Percentiles rank a stretch among this genome's conserved stretches.
phyloP scores from a whole-genome alignment of 2,113 vertebrate genomes.

The Hippocampus guttulatus region DNA sequence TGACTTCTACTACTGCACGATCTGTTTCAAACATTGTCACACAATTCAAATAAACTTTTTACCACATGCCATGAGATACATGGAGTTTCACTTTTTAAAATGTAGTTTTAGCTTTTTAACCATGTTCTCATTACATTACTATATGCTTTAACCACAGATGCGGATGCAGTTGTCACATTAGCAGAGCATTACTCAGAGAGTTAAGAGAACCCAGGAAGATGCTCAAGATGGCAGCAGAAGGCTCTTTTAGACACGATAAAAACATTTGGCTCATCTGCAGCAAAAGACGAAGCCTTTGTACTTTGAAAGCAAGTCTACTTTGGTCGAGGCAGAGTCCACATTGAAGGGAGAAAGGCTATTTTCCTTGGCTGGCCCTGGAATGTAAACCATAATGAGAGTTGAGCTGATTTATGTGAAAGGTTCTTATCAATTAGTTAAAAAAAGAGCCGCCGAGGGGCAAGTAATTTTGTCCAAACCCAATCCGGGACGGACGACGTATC shows the following conservation, averaged over 20 bases:
- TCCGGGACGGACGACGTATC: slow-evolving; percentile 67
- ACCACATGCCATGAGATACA: background rate
- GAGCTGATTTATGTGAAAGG: slow-evolving; percentile 52
- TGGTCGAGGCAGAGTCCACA: background rate
- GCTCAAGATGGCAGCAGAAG: background rate
- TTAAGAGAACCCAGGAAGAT: background rate
- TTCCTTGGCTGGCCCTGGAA: slow-evolving; percentile 18
- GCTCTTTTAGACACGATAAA: background rate
- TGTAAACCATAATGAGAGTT: slow-evolving; percentile 28
- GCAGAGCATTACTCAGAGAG: background rate
- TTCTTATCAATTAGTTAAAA: slow-evolving; percentile 51
- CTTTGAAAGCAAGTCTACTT: background rate
- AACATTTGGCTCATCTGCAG: background rate
- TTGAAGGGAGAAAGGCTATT: background rate
- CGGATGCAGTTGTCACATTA: background rate
- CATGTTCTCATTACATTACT: background rate
- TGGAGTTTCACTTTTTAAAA: background rate
- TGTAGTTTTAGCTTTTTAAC: too few species aligned
- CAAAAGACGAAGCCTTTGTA: background rate
- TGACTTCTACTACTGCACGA: too few species aligned
- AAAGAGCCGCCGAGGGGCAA: slow-evolving; percentile 36
- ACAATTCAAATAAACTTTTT: too few species aligned
- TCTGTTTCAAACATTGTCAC: too few species aligned
- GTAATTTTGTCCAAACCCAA: slow-evolving; percentile 35
- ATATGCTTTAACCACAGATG: background rate